phyloP scores from a whole-genome alignment of 2,888 invertebrate species.

The Hirtodrosophila histrioides region DNA sequence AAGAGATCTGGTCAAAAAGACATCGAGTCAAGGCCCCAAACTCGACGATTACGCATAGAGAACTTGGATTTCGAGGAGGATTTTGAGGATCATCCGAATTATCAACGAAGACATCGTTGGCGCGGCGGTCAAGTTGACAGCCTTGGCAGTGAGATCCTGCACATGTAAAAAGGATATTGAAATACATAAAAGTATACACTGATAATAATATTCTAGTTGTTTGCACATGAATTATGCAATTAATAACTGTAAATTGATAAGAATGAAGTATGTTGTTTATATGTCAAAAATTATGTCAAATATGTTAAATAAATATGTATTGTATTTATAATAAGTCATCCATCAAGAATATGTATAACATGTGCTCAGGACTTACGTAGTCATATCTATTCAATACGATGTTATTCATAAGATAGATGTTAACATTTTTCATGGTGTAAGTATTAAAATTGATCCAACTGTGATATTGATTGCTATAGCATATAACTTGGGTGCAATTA shows the following conservation, averaged over 20 bases:
- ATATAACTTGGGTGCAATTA: slow-evolving; percentile 43
- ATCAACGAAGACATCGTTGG: slow-evolving; percentile 34
- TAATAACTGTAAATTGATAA: background rate
- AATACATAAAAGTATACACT: background rate
- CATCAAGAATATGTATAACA: slow-evolving; percentile 22
- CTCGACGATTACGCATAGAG: slow-evolving; percentile 51
- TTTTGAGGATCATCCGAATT: slow-evolving; percentile 57
- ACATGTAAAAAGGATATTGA: slow-evolving; percentile 45
- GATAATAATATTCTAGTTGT: slow-evolving; percentile 1
- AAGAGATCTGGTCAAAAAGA: no score
- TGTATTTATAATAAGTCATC: slow-evolving; percentile 28
- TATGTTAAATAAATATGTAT: slow-evolving; percentile 14
- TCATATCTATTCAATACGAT: slow-evolving; percentile 37
- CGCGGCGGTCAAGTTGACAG: slow-evolving; percentile 8
- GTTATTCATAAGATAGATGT: slow-evolving; percentile 5
- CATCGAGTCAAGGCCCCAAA: background rate
- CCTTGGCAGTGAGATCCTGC: slow-evolving; percentile 28
- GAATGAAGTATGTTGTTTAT: slow-evolving; percentile 9
- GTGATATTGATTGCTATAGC: slow-evolving; percentile 50
- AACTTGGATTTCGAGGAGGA: slow-evolving; percentile 63
- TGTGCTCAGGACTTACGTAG: slow-evolving; percentile 47
- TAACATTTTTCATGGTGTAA: slow-evolving; percentile 3
- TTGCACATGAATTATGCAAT: slow-evolving; percentile 9
- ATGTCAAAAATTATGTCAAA: slow-evolving; percentile 11
- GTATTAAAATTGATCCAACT: slow-evolving; percentile 38